phyloP scores from a whole-genome alignment of 2,797 vertebrate genomes.

The Tympanoctomys barrerae region DNA sequence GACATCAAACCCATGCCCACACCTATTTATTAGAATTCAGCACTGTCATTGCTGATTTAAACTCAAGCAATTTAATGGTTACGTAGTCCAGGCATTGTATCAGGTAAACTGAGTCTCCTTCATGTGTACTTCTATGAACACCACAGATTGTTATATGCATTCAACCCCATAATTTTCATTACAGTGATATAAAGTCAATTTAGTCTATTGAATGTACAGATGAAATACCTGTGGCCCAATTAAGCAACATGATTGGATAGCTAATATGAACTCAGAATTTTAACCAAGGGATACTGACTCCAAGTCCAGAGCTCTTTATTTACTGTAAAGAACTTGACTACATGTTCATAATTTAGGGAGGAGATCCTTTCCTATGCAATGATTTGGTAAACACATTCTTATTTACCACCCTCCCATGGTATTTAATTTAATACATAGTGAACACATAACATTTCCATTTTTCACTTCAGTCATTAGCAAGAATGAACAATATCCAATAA shows the following conservation, averaged over 20 bases:
- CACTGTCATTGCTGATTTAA: background rate
- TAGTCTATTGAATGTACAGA: constrained; percentile 23
- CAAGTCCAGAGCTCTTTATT: constrained; percentile 1
- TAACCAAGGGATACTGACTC: background rate
- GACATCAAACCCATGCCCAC: constrained; percentile 13
- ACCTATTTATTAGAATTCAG: background rate
- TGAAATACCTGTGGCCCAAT: background rate
- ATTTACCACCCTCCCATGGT: background rate
- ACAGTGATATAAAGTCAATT: constrained; percentile 3
- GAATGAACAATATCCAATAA: constrained; percentile 65
- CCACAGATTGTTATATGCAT: background rate
- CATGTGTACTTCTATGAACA: background rate
- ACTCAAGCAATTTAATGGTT: background rate
- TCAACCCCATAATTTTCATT: background rate
- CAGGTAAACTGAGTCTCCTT: background rate
- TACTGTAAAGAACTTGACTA: constrained; percentile 36
- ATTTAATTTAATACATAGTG: constrained; percentile 64
- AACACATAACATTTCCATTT: constrained; percentile 63
- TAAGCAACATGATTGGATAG: background rate
- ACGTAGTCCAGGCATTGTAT: background rate
- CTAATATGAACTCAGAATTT: constrained; percentile 42
- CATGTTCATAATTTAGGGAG: constrained; percentile 34
- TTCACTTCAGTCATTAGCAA: constrained; percentile 66
- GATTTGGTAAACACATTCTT: constrained; percentile 24
- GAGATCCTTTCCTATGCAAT: background rate